Base-by-base conservation (phyloP, 2,797 vertebrate species). In the Coluber constrictor region DNA sequence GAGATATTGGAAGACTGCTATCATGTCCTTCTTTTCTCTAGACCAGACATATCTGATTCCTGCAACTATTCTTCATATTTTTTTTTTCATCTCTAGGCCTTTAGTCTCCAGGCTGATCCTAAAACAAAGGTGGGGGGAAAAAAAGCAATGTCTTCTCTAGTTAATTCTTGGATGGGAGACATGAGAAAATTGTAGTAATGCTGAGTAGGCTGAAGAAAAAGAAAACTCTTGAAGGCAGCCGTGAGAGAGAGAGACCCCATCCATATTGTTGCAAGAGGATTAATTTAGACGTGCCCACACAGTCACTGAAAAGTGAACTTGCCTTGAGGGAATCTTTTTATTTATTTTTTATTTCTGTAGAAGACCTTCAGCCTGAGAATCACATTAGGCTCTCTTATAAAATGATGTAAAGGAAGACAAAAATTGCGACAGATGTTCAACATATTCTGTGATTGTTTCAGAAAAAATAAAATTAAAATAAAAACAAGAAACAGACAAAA, bases 311-410 rank as follows among this genome's bases (percentile, higher is more conserved):
- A 47, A 83, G 23, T 25, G 9, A 83, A 83, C 9, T 83, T 83
- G 37, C 9, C 74, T 47, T 2, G 37, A 47, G 9, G 37, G 74
- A 83, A 25, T 47, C 4, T 83, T 43, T 83, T 83, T 29, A 11
- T 11, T 56, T 54, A 54, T 54, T 25, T 83, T 25, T 47, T 37
- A 9, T 93, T 92, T 89, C 79, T 37, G 1, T 90, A 0, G n/a
- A 88, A 89, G 93, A 88, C 90, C 93, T 92, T 90, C 96, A 92
- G 93, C 89, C 90, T 94, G 92, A 90, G 90, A 37, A 32, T 86
- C 54, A 23, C 93, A 43, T 93, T 97, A 96, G 92, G n/a, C 95
- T 91, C 97, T 96, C 96, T 70, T 96, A 60, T 96, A 94, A 94
- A 91, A 93, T 86, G 8, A 79, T 91, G 74, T 32, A 32, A 5